phyloP scores from a whole-genome alignment of 92 coral and sea anemone species.

The Isaurus tuberculatus region DNA sequence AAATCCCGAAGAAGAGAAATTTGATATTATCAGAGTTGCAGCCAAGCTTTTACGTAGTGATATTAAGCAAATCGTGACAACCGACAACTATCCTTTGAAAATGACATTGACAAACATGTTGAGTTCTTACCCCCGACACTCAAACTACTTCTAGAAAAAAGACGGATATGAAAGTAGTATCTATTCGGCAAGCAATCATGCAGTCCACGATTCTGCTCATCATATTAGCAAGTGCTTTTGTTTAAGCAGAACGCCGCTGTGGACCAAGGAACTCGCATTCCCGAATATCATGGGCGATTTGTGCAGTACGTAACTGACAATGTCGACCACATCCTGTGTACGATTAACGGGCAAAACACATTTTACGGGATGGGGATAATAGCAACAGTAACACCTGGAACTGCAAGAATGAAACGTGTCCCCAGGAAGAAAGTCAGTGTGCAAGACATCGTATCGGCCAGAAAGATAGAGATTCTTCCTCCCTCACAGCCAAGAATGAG shows the following conservation, averaged over 20 bases:
- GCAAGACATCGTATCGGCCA: constrained; percentile 54
- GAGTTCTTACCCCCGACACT: too few relatives aligned
- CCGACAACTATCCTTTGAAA: too few relatives aligned
- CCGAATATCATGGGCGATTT: constrained; percentile 53
- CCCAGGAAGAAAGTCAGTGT: constrained; percentile 48
- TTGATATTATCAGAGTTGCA: not conserved
- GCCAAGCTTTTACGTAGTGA: not conserved
- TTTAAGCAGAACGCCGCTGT: constrained; percentile 57
- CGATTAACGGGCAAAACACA: constrained; percentile 27
- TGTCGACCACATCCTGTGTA: constrained; percentile 46
- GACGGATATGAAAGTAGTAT: too few relatives aligned
- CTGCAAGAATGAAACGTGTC: constrained; percentile 33
- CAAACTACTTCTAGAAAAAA: too few relatives aligned
- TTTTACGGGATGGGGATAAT: constrained; percentile 76
- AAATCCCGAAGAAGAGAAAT: not conserved
- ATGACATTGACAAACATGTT: too few relatives aligned
- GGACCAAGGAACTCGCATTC: constrained; percentile 55
- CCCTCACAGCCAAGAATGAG: not conserved
- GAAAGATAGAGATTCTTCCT: not conserved
- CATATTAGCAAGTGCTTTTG: constrained; percentile 61
- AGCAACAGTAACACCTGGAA: constrained; percentile 65
- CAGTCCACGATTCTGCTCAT: constrained; percentile 42
- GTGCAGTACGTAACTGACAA: constrained; percentile 68
- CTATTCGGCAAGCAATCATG: too few relatives aligned
- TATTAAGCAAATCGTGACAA: not conserved